Evolutionary conservation across 2,797 vertebrate species (phyloP), one percentile per base, ranked within the genome.

Genomic region (Calcarius lapponicus): DNA sequence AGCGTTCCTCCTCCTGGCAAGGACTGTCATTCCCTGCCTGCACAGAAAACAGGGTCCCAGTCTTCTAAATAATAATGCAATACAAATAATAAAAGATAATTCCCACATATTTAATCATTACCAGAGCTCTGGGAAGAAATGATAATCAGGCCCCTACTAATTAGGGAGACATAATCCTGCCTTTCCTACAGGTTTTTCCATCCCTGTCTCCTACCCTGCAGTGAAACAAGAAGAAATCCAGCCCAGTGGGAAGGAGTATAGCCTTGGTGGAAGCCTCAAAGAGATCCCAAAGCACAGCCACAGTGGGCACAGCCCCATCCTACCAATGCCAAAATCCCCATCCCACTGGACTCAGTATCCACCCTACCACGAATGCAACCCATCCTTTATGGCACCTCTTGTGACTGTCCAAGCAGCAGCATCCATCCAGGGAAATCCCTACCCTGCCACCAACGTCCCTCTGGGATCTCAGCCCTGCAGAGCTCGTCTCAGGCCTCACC

Each of bases 41-140:
- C 82, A 53, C 24, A 42, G 57, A 69, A 86, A 72, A 81, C 2
- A 24, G 51, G 70, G 70, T 53, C 45, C 48, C 10, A 53, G 61
- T 50, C 42, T 66, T 42, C 81, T 73, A 94, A 93, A 89, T 66
- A 86, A 79, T 83, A 83, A 86, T 20, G 61, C 78, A 94, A 50
- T 57, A 87, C 80, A 87, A 95, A 91, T 73, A 94, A 94, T 67
- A 73, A 60, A 64, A 85, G 84, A 60, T 78, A 94, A 96, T 92
- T 90, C 92, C 84, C 72, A 85, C 61, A 51, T 67, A 93, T 72
- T 91, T 81, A 92, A 92, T 80, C 75, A 90, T 65, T 88, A 70
- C 66, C 88, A 92, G 86, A 93, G 73, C 73, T 56, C 76, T 69
- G 74, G 32, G 66, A 90, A 62, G 90, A 94, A 90, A 90, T 34